Evolutionary conservation across 1,140 invertebrate genomes (phyloP), one percentile per base, ranked within the genome.

Genomic region (Popillia japonica): DNA sequence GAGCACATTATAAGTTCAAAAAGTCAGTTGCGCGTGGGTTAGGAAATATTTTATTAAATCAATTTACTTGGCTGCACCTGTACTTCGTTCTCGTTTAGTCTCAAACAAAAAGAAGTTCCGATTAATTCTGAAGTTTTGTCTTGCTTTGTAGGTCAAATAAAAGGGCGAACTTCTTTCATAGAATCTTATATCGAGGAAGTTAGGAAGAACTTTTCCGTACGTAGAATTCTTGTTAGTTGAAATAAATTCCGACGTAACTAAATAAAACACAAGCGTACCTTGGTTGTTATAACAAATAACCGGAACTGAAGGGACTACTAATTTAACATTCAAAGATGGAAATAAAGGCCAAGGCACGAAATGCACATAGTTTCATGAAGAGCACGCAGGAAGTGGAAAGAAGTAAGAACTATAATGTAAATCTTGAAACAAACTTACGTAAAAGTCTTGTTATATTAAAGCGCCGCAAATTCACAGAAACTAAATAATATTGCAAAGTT

Each of bases 131-230:
- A 55, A 34, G 20, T 68, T 34, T 68, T 22, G 20, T 34, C 17
- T 22, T 68, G 10, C 61, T 68, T 68, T 68, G 3, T 68, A 68
- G 61, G 61, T 68, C 61, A 34, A 68, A 68, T 68, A 68, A 34
- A 68, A 68, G 61, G 20, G 22, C 22, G 7, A 27, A 68, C 11
- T 68, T 23, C 11, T 68, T 68, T 68, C 61, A 22, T 22, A 22
- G 20, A 68, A 68, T 68, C 48, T 27, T 68, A 68, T 68, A 68
- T 68, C 61, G 61, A 23, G 22, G 22, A 68, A 68, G 27, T 34
- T 68, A 22, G 0, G 14, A 7, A 55, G 6, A 17, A 55, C 10
- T 68, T 34, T 22, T 34, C 17, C 61, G 61, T 68, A 68, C 23
- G 17, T 34, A 68, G 17, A 10, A 34, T 68, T 14, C 27, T 34